phyloP scores from a whole-genome alignment of 2,888 invertebrate genomes.

The Eristalis tenax region DNA sequence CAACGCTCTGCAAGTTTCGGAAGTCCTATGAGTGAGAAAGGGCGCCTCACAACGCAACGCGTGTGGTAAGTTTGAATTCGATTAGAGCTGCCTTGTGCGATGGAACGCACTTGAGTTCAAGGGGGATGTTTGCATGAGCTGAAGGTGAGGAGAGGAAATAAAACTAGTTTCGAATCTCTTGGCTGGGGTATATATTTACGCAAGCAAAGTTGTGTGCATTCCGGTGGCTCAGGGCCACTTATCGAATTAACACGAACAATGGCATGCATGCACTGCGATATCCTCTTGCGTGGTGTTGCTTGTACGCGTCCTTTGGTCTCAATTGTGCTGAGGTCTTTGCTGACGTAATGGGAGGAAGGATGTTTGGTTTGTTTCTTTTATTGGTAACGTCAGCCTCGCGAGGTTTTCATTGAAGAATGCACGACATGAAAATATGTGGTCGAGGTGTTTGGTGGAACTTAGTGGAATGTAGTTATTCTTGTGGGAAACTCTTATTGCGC shows the following conservation, averaged over 20 bases:
- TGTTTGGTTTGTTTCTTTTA: neutral
- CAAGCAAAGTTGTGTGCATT: slow-evolving; percentile 12
- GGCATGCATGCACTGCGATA: slow-evolving; percentile 9
- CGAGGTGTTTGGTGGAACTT: neutral
- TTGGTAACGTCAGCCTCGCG: neutral
- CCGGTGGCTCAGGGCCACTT: slow-evolving; percentile 18
- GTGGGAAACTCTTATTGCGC: too few species aligned
- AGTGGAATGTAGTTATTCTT: too few species aligned
- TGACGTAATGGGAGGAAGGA: slow-evolving; percentile 4
- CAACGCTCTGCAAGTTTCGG: slow-evolving; percentile 6
- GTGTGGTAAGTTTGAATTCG: slow-evolving; percentile 28
- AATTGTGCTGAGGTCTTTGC: slow-evolving; percentile 15
- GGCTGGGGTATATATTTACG: slow-evolving; percentile 9
- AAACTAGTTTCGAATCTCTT: neutral
- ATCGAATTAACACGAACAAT: slow-evolving; percentile 7
- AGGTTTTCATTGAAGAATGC: neutral
- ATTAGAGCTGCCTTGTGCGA: neutral
- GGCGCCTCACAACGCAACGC: neutral
- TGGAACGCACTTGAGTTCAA: neutral
- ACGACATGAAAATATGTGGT: neutral
- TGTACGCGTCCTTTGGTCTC: slow-evolving; percentile 1
- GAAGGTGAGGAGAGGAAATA: neutral
- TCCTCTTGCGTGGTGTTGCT: neutral
- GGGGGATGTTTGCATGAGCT: neutral
- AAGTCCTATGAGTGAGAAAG: neutral